Base-by-base conservation (phyloP, 2,113 vertebrate genomes). In the Ophthalmolycus amberensis region DNA sequence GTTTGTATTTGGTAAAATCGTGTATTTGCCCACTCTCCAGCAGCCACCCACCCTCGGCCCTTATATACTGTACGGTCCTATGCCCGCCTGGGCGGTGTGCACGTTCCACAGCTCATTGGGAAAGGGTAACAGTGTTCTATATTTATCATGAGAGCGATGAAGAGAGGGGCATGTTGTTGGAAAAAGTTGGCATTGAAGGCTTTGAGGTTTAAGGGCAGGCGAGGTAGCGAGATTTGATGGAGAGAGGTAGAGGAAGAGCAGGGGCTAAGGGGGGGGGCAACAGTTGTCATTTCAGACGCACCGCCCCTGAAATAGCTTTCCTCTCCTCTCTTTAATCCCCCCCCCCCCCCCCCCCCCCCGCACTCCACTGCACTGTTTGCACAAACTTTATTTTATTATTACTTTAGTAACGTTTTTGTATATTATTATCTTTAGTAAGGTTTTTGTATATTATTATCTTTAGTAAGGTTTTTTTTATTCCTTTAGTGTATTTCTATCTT, bases 111-210 rank as follows among this genome's bases (percentile, higher is more conserved):
- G 85, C 90, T 91, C 74, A 79, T 62, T 80, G 84, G 92, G 88
- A 91, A 85, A 90, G 87, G 84, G 74, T 86, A 91, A 93, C 88
- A 86, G 77, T 82, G 91, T 89, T 92, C 95, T 96, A 96, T 95
- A 94, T 95, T 95, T 96, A 95, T 93, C 93, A 66, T 50, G 73
- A 83, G 60, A 88, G 82, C 8, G 58, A 89, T 77, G 84, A 87
- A 92, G 90, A 80, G 67, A 88, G 74, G 85, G 83, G 81, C 76
- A 85, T 87, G 93, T 86, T 93, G 88, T 94, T 71, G 93, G 95
- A 95, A 94, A 50, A 95, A 91, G 89, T 94, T 95, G 40, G 72
- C 65, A 72, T 83, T 88, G 86, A 84, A 91, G 85, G 90, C 79
- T 78, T 86, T 76, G 68, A 62, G 82, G 89, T 95, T 46, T 91